Conservation (phyloP, 2,797 vertebrate genomes). For the Thaleichthys pacificus region DNA sequence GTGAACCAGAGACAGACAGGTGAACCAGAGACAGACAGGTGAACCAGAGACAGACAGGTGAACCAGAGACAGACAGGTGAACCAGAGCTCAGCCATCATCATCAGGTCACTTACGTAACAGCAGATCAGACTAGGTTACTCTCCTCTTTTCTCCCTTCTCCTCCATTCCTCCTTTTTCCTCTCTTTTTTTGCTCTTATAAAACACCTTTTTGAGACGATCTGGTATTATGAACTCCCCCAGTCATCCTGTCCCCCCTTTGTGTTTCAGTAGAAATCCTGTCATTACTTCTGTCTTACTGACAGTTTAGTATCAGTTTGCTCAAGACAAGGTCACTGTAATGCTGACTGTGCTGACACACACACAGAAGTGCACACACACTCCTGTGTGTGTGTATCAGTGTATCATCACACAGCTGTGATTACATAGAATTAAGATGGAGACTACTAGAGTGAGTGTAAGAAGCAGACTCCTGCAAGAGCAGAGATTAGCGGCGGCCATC, state of each 20-base stretch:
- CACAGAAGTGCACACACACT: background rate
- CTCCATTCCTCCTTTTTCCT: background rate
- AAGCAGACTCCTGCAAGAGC: background rate
- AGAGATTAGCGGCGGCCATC: background rate
- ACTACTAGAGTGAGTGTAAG: background rate
- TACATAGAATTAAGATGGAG: slow-evolving; percentile 1
- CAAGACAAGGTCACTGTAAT: background rate
- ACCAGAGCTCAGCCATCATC: background rate
- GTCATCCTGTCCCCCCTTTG: background rate
- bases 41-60: too few relatives aligned
- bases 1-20: too few relatives aligned
- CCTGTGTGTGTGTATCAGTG: too few relatives aligned
- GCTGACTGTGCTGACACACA: background rate
- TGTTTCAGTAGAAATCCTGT: background rate
- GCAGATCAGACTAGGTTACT: slow-evolving; percentile 7
- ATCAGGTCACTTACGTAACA: background rate
- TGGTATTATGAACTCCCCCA: background rate
- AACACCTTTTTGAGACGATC: background rate
- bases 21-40: too few relatives aligned
- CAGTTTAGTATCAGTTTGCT: background rate
- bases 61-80: too few relatives aligned
- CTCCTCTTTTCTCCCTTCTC: background rate
- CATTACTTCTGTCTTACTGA: background rate
- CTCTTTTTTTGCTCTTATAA: background rate
- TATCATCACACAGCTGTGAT: background rate